Evolutionary conservation across 2,888 invertebrate genomes (phyloP), one percentile per base, ranked within the genome.

Genomic region (Prosopocoilus inquinatus): DNA sequence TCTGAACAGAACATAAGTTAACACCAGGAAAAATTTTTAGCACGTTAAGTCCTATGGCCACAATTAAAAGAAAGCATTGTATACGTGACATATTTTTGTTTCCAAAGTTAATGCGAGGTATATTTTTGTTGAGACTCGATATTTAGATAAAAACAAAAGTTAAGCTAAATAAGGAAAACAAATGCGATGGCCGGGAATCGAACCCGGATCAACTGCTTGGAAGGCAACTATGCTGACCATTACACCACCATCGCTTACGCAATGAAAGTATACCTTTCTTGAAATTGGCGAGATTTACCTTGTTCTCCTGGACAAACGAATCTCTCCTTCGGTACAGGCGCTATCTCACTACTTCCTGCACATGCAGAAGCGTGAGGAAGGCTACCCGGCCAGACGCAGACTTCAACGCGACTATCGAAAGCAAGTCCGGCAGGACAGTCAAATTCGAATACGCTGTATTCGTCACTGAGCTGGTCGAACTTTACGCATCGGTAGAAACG

Each of bases 401-500:
- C 89, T 70, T 90, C 89, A 66, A 87, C 87, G 13, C 84, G 80
- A 48, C 85, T 84, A 71, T 90, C 90, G 72, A 90, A 91, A 0
- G 88, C 88, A 52, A 90, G 74, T 4, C 90, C 90, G 16, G 85
- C 83, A 0, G 90, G 90, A 68, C 91, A 91, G 73, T 89, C 89
- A 72, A 90, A 91, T 71, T 90, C 89, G 73, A 90, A 90, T 38
- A 90, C 88, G 12, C 87, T 89, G 70, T 84, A 90, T 67, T 89
- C 88, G 13, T 88, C 85, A 0, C 85, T 80, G 47, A 84, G 84
- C 70, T 89, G 89, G 69, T 90, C 85, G 70, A 89, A 90, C 73
- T 90, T 90, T 9, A 90, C 89, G 70, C 90, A 91, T 54, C 90
- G 86, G 73, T 90, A 90, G 78, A 90, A 91, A 47, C 89, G 80